Percentiles rank a stretch among this genome's conserved stretches.
phyloP scores from a whole-genome alignment of 64 coral and sea anemone genomes.

The Catalaphyllia jardinei region DNA sequence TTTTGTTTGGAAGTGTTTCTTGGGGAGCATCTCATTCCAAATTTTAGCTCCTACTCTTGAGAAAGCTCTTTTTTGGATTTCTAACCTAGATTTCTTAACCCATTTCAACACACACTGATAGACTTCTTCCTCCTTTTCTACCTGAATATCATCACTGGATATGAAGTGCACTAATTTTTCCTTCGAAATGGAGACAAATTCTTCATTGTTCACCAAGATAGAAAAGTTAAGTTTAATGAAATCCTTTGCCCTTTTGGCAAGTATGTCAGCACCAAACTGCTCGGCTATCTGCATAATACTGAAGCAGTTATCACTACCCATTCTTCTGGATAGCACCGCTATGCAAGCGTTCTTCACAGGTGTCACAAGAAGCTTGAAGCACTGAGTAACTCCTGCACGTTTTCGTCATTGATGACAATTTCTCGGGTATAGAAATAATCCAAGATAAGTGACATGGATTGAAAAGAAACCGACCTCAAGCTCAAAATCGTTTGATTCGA shows the following conservation, averaged over 20 bases:
- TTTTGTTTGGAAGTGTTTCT: no score
- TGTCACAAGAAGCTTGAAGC: slow-evolving; percentile 46
- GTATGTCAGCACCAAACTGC: slow-evolving; percentile 45
- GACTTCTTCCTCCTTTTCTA: slow-evolving; percentile 62
- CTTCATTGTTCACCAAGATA: slow-evolving; percentile 39
- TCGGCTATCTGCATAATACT: slow-evolving; percentile 60
- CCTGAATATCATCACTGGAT: slow-evolving; percentile 56
- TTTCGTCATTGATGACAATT: slow-evolving; percentile 58
- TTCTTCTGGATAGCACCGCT: slow-evolving; percentile 10
- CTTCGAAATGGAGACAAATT: slow-evolving; percentile 52
- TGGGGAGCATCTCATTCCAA: no score
- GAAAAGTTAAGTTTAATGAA: slow-evolving; percentile 76
- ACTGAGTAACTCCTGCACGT: slow-evolving; percentile 53
- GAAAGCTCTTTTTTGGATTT: no score
- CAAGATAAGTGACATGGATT: slow-evolving; percentile 57
- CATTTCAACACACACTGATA: slow-evolving; percentile 71
- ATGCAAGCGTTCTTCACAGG: slow-evolving; percentile 72
- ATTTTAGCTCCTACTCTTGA: no score
- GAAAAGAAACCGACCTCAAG: slow-evolving; percentile 36
- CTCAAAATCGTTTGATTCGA: slow-evolving; percentile 53
- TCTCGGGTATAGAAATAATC: slow-evolving; percentile 74
- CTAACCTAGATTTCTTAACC: no score
- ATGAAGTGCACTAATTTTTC: slow-evolving; percentile 34
- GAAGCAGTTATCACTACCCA: slow-evolving; percentile 57
- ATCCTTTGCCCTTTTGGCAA: slow-evolving; percentile 28